phyloP scores from a whole-genome alignment of 1,140 invertebrate genomes.

The Drosophila tropicalis region DNA sequence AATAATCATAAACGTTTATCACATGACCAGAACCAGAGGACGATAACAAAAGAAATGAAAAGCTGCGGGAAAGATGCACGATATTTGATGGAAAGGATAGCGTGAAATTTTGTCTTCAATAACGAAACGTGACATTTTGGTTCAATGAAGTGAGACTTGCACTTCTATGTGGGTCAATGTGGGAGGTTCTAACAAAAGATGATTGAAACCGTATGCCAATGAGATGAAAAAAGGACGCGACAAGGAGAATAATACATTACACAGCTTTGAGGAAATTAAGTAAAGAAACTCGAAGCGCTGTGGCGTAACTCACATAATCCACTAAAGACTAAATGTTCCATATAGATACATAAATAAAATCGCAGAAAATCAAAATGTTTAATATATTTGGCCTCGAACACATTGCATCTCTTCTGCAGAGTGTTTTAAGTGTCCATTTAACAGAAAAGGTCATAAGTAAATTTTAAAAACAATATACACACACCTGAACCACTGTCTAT shows the following conservation, averaged over 20 bases:
- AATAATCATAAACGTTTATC: slow-evolving; percentile 81
- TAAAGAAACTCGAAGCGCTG: too few relatives aligned
- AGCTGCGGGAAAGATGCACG: slow-evolving; percentile 14
- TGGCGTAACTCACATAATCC: too few relatives aligned
- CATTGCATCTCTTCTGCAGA: too few relatives aligned
- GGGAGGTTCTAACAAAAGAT: slow-evolving; percentile 14
- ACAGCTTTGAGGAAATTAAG: background rate
- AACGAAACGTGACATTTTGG: slow-evolving; percentile 60
- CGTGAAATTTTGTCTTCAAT: slow-evolving; percentile 39
- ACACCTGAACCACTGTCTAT: too few relatives aligned
- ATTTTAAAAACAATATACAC: too few relatives aligned
- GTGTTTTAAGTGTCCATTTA: too few relatives aligned
- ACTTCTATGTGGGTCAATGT: slow-evolving; percentile 57
- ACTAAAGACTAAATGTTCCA: too few relatives aligned
- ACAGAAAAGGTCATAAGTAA: too few relatives aligned
- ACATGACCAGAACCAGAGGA: slow-evolving; percentile 46
- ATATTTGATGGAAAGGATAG: slow-evolving; percentile 72
- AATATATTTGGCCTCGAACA: too few relatives aligned
- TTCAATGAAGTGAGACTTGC: slow-evolving; percentile 20
- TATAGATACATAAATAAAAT: too few relatives aligned
- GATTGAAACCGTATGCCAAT: slow-evolving; percentile 12
- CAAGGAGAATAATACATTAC: background rate
- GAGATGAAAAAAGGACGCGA: background rate
- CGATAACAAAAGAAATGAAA: slow-evolving; percentile 40
- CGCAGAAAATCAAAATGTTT: too few relatives aligned